Percentiles rank a stretch among this genome's conserved stretches.
These are phyloP conservation scores for Pachliopta kotzebuea DNA, from an alignment of 2,888 invertebrate species.

Conservation along the genomic window DNA sequence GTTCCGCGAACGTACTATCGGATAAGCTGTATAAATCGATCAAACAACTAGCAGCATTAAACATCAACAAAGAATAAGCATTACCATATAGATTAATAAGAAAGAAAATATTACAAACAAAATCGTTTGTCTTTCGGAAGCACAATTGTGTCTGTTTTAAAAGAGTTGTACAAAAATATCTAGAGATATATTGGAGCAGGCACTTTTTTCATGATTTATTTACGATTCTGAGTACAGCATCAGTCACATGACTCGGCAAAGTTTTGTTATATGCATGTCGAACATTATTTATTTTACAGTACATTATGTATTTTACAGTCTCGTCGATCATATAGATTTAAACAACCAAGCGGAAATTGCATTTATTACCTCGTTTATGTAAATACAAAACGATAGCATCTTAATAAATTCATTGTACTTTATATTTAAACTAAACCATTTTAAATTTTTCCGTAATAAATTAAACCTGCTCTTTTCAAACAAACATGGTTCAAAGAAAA, in stretches of 20 bases:
- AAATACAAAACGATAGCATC: too few species aligned
- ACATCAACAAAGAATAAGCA: too few species aligned
- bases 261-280: constrained; percentile 13
- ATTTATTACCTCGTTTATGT: not conserved
- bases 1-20: too few species aligned
- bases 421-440: too few species aligned
- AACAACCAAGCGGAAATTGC: not conserved
- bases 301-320: too few species aligned
- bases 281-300: constrained; percentile 20
- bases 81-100: not conserved
- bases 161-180: constrained; percentile 14
- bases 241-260: constrained; percentile 22
- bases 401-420: too few species aligned
- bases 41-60: too few species aligned
- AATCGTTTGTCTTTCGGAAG: not conserved
- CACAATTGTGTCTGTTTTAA: constrained; percentile 13
- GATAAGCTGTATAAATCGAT: too few species aligned
- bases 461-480: too few species aligned
- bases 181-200: constrained; percentile 2
- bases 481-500: too few species aligned
- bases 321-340: not conserved
- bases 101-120: not conserved
- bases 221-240: constrained; percentile 6
- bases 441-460: too few species aligned
- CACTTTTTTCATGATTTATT: constrained; percentile 24